Base-by-base conservation (phyloP, 2,113 vertebrate genomes). In the Cygnus buccinator region DNA sequence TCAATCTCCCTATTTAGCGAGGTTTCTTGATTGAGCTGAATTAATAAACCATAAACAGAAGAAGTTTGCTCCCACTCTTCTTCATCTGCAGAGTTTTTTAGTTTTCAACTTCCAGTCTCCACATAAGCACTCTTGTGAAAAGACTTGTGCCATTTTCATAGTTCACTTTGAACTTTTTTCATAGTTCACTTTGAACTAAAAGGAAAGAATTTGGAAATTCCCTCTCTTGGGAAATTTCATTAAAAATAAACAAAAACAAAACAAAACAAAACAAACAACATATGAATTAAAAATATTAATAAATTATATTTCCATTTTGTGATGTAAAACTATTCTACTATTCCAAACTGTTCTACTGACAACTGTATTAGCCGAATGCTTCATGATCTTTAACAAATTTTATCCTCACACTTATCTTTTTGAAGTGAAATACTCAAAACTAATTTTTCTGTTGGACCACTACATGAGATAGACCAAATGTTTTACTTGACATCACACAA, bases 221-320 rank as follows among this genome's bases (percentile, higher is more conserved):
- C 43, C 20, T 52, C 44, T 55, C 43, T 63, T 37, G 50, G 39
- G 65, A 94, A 85, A 86, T 58, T 58, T 80, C 41, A 62, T 14
- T 0, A 23, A 25, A 88, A 61, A 63, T 44, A 21, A 59, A 23
- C 0, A 20, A 22, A 88, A 59, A 62, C 50, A 20, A 57, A 15
- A 14, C 0, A 7, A 48, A 48, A 43, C 0, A 22, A 25, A 88
- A 50, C 57, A 55, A 21, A 59, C 11, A 23, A 0, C 8, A 20
- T n/a, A 21, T 26, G 31, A 39, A 63, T 86, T 74, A 4, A 67
- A 90, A 77, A 68, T 52, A 50, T 89, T 43, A 71, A 84, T 84
- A 90, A 73, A 84, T 84, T 78, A 39, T 71, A 74, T 20, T 0
- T 1, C 0, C 12, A 71, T 71, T 92, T 92, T 84, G 31, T 59